Evolutionary conservation across 2,888 invertebrate species (phyloP), one percentile per base, ranked within the genome.

Genomic region (Tiliacea citrago): DNA sequence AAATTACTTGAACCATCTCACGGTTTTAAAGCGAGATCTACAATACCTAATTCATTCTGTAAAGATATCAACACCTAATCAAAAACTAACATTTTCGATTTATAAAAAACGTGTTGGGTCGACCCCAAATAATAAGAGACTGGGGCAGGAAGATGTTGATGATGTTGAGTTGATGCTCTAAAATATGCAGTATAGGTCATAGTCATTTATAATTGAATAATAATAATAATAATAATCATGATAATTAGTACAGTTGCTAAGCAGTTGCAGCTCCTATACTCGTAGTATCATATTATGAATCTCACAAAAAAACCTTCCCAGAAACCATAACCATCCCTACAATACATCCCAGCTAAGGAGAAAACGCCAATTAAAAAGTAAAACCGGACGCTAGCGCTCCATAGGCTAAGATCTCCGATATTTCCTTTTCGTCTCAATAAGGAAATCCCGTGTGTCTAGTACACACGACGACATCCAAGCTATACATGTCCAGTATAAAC

Each of bases 341-440:
- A 39, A 24, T 29, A 16, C 6, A 29, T 24, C 5, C 21, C 29
- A 39, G 35, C 13, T 65, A n/a, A 18, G 12, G 35, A 71, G 53
- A 79, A 73, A 79, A 12, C 18, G 6, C 16, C 53, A 67, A 68
- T 73, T 57, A 71, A 67, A 68, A 83, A 74, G 65, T 68, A 65
- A 83, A 83, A 71, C 66, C 13, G 39, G 39, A 6, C 16, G 0
- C 42, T 18, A 61, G 51, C 58, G 10, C 29, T 35, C 42, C 12
- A 35, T 60, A 63, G 29, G 63, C 71, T 72, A 76, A 57, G 29
- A 77, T 74, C 39, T 45, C 58, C 24, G 21, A 82, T 69, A 75
- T 84, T 84, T 82, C 84, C 75, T 81, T 69, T 55, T 53, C 49
- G 13, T 29, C 75, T 75, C 45, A 35, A 63, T 80, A 82, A 82